phyloP scores from a whole-genome alignment of 1,140 invertebrate species.

The Lepidurus apus region DNA sequence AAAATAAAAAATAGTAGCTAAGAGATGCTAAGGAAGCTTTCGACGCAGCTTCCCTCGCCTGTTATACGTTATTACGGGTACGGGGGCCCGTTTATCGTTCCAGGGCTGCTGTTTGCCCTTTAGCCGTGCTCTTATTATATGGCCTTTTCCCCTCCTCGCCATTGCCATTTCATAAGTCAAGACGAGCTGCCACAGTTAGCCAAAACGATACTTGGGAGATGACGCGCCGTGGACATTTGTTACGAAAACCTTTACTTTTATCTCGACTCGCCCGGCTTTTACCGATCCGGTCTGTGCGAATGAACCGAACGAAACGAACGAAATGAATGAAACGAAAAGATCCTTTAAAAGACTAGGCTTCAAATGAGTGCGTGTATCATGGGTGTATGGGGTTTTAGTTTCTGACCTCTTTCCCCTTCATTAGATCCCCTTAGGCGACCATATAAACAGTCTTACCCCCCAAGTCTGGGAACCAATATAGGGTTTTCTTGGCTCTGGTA shows the following conservation, averaged over 20 bases:
- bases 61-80: not conserved
- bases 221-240: conserved; percentile 7
- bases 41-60: not conserved
- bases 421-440: not conserved
- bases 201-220: conserved; percentile 13
- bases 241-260: not conserved
- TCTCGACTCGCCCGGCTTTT: not conserved
- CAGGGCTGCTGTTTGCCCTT: not conserved
- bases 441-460: not conserved
- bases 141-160: not conserved
- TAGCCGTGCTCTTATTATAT: not conserved
- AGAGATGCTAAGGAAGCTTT: conserved; percentile 4
- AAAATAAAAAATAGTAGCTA: too few relatives aligned
- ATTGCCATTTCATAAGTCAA: conserved; percentile 22
- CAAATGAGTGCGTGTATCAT: too few relatives aligned
- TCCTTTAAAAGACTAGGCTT: not conserved
- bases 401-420: not conserved
- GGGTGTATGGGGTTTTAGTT: too few relatives aligned
- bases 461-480: not conserved
- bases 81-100: not conserved
- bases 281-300: not conserved
- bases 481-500: not conserved
- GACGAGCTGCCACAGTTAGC: conserved; percentile 20
- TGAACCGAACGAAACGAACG: not conserved
- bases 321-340: not conserved